Evolutionary conservation across 1,140 invertebrate species (phyloP), one percentile per base, ranked within the genome.

Genomic region (Subanguina moxae): DNA sequence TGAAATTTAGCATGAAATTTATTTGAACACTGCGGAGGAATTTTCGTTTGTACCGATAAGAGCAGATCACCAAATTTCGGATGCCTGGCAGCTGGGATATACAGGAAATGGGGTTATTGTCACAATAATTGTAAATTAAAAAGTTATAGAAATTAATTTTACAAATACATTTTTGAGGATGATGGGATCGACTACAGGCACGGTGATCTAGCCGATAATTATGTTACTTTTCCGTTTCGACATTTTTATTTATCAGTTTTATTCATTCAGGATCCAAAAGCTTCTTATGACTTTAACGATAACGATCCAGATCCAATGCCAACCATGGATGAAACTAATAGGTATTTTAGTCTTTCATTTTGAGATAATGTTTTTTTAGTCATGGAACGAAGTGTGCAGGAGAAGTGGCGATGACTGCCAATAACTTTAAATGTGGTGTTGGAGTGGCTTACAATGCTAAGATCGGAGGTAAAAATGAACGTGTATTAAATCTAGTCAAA

Each of bases 391-490:
- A 86, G 23, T 87, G 86, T 83, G 86, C 86, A 42, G 86, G 86
- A 57, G 85, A 85, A 73, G 84, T 86, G 27, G 93, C 95, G 5
- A 94, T 94, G 8, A 89, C 90, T 21, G 92, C 92, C 57, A 95
- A 97, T 84, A 98, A 98, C 85, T 89, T 89, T 38, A 86, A 93
- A 38, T 98, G 95, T 84, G 90, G 91, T 23, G 90, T 97, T 17
- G 95, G 95, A 46, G 90, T 97, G 57, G 94, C 95, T 0, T 96
- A 88, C 82, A 89, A 91, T 57, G 91, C 94, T 42, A 89, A 88
- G 68, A 91, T 97, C 72, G 93, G 93, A 83, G 84, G 85, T 43
- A 85, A 19, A 11, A 5, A 5, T 5, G 3, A 38, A 5, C 11
- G 32, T 38, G 19, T 1, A 1, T 59, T 59, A n/a, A n/a, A n/a